These are phyloP conservation scores for Lampris incognitus DNA, from an alignment of 2,113 vertebrate species.

Conservation along the genomic window DNA sequence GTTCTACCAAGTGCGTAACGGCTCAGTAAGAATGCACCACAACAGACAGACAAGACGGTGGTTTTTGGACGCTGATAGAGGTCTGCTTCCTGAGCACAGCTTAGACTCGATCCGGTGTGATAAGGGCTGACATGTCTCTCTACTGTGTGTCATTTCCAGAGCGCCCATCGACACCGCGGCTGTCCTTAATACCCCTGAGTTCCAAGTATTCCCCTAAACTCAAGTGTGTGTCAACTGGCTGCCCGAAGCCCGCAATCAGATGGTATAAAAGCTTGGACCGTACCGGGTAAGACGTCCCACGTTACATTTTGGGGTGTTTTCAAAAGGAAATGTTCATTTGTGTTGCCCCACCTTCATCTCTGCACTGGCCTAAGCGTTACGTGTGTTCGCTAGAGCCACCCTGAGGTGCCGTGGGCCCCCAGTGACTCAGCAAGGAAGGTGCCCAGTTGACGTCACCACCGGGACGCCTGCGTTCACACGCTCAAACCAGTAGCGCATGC, in stretches of 20 bases:
- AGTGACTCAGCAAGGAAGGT: too few relatives aligned
- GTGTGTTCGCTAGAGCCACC: too few relatives aligned
- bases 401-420: too few relatives aligned
- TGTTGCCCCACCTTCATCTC: too few relatives aligned
- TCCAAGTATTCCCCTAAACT: fast-evolving
- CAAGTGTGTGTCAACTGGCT: constrained; percentile 82
- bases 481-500: too few relatives aligned
- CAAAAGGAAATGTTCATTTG: neutral
- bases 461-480: too few relatives aligned
- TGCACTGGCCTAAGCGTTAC: too few relatives aligned
- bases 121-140: neutral
- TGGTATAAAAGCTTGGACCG: constrained; percentile 71
- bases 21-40: neutral
- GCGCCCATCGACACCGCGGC: constrained; percentile 65
- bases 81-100: too few relatives aligned
- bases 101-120: neutral
- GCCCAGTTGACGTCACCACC: too few relatives aligned
- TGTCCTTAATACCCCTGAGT: neutral
- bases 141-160: constrained; percentile 48
- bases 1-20: constrained; percentile 73
- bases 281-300: constrained; percentile 47
- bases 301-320: neutral
- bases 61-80: neutral
- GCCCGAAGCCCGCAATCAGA: constrained; percentile 77
- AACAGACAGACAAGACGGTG: neutral